phyloP scores from a whole-genome alignment of 2,113 vertebrate genomes.

The Callospermophilus lateralis region DNA sequence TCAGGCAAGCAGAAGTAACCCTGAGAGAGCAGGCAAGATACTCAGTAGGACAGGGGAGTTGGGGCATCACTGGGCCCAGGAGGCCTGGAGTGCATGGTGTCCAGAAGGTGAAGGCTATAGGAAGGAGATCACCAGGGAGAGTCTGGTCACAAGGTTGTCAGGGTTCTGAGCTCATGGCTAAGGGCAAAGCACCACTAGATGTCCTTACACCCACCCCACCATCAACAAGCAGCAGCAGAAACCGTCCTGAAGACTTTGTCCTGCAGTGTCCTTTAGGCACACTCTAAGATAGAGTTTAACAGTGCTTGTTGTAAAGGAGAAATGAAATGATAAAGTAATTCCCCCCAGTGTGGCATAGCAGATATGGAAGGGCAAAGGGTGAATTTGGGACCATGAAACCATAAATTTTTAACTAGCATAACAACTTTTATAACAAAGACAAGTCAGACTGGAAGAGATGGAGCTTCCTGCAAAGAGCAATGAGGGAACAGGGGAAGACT shows the following conservation, averaged over 20 bases:
- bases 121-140: not conserved
- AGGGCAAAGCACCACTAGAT: not conserved
- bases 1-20: not conserved
- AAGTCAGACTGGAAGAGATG: not conserved
- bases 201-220: not conserved
- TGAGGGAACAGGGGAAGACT: not conserved
- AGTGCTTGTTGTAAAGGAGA: not conserved
- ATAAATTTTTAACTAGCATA: not conserved
- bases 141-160: not conserved
- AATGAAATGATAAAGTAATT: not conserved
- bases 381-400: not conserved
- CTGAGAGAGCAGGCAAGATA: not conserved
- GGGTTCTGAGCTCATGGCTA: not conserved
- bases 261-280: not conserved
- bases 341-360: not conserved
- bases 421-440: not conserved
- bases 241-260: not conserved
- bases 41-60: not conserved
- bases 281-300: not conserved
- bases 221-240: not conserved
- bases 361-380: not conserved
- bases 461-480: not conserved
- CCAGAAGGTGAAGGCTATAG: not conserved
- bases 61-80: not conserved
- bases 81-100: not conserved